phyloP scores from a whole-genome alignment of 2,797 vertebrate genomes.

The Phalloptychus januarius region DNA sequence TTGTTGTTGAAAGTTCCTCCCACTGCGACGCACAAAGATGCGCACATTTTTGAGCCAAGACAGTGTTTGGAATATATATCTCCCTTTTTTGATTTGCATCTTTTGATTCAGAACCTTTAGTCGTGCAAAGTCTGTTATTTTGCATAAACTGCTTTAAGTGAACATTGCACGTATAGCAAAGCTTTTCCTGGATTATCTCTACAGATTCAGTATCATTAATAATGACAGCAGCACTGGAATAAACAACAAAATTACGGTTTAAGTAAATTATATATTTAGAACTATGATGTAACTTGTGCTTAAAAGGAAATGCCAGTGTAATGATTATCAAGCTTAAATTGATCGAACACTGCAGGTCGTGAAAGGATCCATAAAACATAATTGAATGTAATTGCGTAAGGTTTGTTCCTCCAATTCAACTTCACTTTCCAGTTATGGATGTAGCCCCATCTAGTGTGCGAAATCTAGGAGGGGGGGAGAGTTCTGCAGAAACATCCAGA shows the following conservation, averaged over 20 bases:
- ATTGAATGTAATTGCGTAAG: background rate
- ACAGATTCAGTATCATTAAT: background rate
- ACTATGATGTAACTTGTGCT: background rate
- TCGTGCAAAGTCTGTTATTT: background rate
- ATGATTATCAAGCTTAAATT: background rate
- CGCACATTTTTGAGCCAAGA: slow-evolving; percentile 26
- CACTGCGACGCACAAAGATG: slow-evolving; percentile 64
- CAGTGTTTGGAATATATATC: background rate
- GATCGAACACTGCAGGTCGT: background rate
- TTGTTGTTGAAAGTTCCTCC: slow-evolving; percentile 62
- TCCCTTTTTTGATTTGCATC: background rate
- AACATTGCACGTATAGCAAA: background rate
- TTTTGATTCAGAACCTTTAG: background rate
- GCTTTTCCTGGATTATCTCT: background rate
- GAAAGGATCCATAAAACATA: background rate
- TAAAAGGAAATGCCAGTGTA: background rate
- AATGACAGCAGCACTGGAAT: no score
- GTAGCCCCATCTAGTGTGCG: slow-evolving; percentile 1
- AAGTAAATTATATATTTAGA: background rate
- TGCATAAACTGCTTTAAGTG: no score
- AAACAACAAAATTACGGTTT: background rate
- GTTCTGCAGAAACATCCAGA: background rate
- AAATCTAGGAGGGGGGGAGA: background rate
- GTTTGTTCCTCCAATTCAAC: background rate
- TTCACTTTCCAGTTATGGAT: background rate